These are phyloP conservation scores for Nowickia ferox DNA, from an alignment of 2,888 invertebrate species.

Conservation along the genomic window DNA sequence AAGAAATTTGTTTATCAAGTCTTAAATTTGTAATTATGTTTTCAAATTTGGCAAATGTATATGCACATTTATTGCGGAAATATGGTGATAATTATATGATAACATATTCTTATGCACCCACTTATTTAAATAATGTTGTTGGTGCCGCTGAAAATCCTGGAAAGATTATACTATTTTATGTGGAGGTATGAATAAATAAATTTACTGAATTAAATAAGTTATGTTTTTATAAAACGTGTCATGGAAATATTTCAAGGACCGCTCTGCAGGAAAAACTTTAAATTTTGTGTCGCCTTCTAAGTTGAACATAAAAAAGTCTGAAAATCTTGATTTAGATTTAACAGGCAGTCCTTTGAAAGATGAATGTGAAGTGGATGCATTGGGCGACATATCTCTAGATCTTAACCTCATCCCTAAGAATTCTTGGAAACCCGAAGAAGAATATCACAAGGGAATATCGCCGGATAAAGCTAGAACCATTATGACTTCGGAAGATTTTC, in stretches of 20 bases:
- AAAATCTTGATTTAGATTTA: conserved; percentile 75
- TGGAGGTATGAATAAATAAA: conserved; percentile 71
- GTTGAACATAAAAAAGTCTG: conserved; percentile 61
- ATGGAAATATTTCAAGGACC: conserved; percentile 62
- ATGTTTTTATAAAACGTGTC: background rate
- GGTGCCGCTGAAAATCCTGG: conserved; percentile 73
- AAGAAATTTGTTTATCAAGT: background rate
- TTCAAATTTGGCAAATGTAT: conserved; percentile 79
- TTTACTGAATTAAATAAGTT: background rate
- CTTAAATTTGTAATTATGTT: conserved; percentile 72
- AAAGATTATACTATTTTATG: conserved; percentile 77
- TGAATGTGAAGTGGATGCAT: conserved; percentile 79
- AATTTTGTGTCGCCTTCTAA: conserved; percentile 73
- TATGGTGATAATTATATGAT: conserved; percentile 76
- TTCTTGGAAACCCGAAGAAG: conserved; percentile 80
- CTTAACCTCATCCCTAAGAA: conserved; percentile 73
- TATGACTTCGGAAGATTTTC: conserved; percentile 77
- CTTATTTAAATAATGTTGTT: conserved; percentile 76
- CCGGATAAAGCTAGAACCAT: conserved; percentile 77
- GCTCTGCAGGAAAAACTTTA: conserved; percentile 36
- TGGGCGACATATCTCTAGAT: conserved; percentile 78
- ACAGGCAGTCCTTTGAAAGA: conserved; percentile 83
- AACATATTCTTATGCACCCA: conserved; percentile 75
- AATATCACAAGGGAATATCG: conserved; percentile 78
- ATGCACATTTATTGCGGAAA: conserved; percentile 77